phyloP scores from a whole-genome alignment of 2,113 vertebrate species.

The Phodopus roborovskii region DNA sequence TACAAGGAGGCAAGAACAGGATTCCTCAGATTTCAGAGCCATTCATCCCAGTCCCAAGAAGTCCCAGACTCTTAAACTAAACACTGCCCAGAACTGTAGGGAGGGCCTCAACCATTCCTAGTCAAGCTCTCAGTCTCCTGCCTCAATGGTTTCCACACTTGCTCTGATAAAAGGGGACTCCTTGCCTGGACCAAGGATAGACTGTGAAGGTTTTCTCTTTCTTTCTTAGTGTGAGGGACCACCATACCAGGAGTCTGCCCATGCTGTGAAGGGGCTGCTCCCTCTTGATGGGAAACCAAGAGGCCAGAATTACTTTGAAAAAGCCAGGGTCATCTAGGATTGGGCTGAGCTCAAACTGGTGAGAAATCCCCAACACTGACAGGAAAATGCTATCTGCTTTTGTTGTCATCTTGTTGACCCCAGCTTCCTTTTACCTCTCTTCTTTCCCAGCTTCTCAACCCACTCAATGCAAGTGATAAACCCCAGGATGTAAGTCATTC shows the following conservation, averaged over 20 bases:
- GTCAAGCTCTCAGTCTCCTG: background rate
- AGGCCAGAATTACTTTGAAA: conserved; percentile 42
- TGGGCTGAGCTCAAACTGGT: conserved; percentile 44
- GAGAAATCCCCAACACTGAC: conserved; percentile 25
- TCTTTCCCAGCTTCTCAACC: conserved; percentile 56
- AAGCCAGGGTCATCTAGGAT: conserved; percentile 6
- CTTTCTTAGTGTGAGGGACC: background rate
- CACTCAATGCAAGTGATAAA: conserved; percentile 69
- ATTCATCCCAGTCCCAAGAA: background rate
- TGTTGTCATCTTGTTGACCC: conserved; percentile 51
- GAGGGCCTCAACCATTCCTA: background rate
- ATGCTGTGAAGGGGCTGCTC: background rate
- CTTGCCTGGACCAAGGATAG: background rate
- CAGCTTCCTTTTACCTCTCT: background rate
- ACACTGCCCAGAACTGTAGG: background rate
- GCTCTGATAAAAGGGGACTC: background rate
- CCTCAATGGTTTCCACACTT: background rate
- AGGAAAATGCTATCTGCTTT: conserved; percentile 6
- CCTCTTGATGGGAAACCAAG: background rate
- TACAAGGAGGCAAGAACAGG: background rate
- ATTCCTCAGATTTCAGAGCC: conserved; percentile 7
- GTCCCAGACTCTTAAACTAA: background rate
- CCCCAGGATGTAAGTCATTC: conserved; percentile 62
- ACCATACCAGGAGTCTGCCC: background rate
- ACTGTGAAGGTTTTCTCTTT: background rate